Evolutionary conservation across 2,113 vertebrate genomes (phyloP), one percentile per base, ranked within the genome.

Genomic region (Phyllostomus hastatus): DNA sequence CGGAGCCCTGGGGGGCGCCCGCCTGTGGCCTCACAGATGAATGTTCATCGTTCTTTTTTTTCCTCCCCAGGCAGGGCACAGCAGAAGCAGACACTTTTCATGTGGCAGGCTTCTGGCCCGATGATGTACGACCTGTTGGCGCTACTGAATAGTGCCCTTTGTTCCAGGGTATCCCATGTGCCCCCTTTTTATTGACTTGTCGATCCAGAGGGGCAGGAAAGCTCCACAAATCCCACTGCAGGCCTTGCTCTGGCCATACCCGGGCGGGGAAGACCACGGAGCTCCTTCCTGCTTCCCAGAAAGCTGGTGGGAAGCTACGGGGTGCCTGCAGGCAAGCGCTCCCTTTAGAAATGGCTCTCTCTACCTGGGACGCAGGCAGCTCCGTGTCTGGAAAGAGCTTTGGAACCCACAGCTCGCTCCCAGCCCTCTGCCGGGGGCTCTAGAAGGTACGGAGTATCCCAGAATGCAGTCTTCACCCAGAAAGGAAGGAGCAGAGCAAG

Each of bases 111-210:
- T 98, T 97, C 96, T 97, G 95, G 92, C 86, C 87, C 5, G 26
- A 91, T 97, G 97, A 98, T 98, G 96, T 95, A 98, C 97, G 97
- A 94, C 97, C 94, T 94, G 97, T 95, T 97, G 96, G 97, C 24
- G 85, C 93, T 97, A 93, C 97, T 98, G 97, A 98, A 98, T 98
- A 91, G 97, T 96, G 94, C 96, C 97, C 97, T 97, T 98, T 98
- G 97, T 98, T 97, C 95, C 91, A 35, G 69, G 93, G 90, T 95
- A 94, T 94, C 97, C 97, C 96, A 91, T 85, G 97, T 96, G 97
- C 95, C 94, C 95, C 96, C 91, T 90, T 97, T 97, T 97, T 97
- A 98, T 94, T 96, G 97, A 96, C 93, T 91, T 97, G 95, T 97
- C 97, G 95, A 97, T 97, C 96, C 95, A 96, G 92, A 97, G 91